Evolutionary conservation across 2,888 invertebrate species (phyloP).

Genomic region (Matsumyia berberina): DNA sequence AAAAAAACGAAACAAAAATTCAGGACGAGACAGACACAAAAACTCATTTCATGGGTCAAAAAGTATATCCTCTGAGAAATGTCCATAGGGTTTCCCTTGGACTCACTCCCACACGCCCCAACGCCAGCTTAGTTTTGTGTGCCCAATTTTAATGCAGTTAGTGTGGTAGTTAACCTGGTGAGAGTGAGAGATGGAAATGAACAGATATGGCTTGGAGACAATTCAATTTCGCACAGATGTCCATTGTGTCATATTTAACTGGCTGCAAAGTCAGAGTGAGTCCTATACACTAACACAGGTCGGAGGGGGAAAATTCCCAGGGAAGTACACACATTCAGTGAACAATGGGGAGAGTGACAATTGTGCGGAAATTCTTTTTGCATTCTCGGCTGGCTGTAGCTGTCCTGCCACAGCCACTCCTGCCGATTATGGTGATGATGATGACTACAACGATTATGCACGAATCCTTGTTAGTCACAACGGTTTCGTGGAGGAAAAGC

Average conservation of each 20-base stretch:
- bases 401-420: conserved; percentile 26
- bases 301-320: conserved; percentile 34
- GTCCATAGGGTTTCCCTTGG: conserved; percentile 52
- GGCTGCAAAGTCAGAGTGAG: conserved; percentile 49
- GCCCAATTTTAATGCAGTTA: conserved; percentile 75
- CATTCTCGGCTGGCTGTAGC: conserved; percentile 12
- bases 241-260: conserved; percentile 72
- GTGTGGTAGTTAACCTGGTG: conserved; percentile 75
- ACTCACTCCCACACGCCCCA: not conserved
- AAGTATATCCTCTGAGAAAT: conserved; percentile 81
- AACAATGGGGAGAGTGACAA: conserved; percentile 39
- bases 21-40: conserved; percentile 78
- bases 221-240: conserved; percentile 76
- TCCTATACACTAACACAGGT: conserved; percentile 5
- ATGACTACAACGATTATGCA: conserved; percentile 73
- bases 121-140: not conserved
- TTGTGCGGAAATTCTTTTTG: conserved; percentile 47
- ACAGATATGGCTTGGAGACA: conserved; percentile 72
- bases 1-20: conserved; percentile 13
- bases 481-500: conserved; percentile 53
- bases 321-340: conserved; percentile 28
- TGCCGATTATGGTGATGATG: conserved; percentile 75
- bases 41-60: conserved; percentile 85
- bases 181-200: conserved; percentile 59
- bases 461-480: conserved; percentile 67